phyloP scores from a whole-genome alignment of 2,888 invertebrate genomes.

The Hypsopygia costalis region DNA sequence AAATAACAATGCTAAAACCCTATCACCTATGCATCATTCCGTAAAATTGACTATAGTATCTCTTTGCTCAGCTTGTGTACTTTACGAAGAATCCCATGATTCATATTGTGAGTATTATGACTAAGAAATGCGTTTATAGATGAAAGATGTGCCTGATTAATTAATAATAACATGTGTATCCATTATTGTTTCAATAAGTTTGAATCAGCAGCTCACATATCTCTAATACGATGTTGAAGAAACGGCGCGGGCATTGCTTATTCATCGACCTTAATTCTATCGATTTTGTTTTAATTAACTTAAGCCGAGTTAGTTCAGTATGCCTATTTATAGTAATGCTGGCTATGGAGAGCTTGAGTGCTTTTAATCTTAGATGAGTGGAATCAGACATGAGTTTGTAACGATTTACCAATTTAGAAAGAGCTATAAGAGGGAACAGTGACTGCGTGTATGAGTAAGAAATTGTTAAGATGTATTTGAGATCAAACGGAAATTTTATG shows the following conservation, averaged over 20 bases:
- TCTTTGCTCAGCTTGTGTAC: constrained; percentile 5
- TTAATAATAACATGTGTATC: background rate
- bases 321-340: background rate
- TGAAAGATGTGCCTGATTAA: background rate
- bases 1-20: constrained; percentile 12
- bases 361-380: background rate
- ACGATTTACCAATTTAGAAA: background rate
- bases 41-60: too few species aligned
- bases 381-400: background rate
- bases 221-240: constrained; percentile 11
- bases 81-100: constrained; percentile 1
- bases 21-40: too few species aligned
- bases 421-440: background rate
- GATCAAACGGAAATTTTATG: too few species aligned
- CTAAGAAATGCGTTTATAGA: too few species aligned
- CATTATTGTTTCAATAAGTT: background rate
- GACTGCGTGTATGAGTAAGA: too few species aligned
- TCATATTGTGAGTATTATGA: background rate
- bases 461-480: too few species aligned
- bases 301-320: background rate
- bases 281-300: constrained; percentile 17
- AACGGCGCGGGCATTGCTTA: constrained; percentile 17
- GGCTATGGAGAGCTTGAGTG: background rate
- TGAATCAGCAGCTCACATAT: background rate
- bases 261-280: constrained; percentile 29